Percentiles rank a stretch among this genome's conserved stretches.
phyloP scores from a whole-genome alignment of 1,140 invertebrate species.

The Conus betulinus region DNA sequence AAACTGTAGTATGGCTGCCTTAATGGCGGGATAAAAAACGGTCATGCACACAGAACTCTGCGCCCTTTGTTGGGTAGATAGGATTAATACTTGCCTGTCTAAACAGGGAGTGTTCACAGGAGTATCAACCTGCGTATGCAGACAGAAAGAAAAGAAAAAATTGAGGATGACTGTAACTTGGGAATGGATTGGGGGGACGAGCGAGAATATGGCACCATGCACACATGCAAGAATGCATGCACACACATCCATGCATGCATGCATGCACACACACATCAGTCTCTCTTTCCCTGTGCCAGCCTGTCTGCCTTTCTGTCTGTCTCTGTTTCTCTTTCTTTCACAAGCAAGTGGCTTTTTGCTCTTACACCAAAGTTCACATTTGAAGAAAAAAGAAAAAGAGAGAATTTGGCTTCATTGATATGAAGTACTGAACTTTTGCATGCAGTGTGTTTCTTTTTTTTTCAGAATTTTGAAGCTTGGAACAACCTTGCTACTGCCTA shows the following conservation, averaged over 20 bases:
- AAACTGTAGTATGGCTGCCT: too few relatives aligned
- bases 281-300: too few relatives aligned
- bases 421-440: neutral
- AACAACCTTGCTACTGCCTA: constrained; percentile 97
- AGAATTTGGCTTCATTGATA: neutral
- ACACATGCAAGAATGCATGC: neutral
- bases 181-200: neutral
- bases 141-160: too few relatives aligned
- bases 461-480: constrained; percentile 94
- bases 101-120: too few relatives aligned
- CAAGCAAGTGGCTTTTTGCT: neutral
- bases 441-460: constrained; percentile 10
- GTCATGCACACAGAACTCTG: too few relatives aligned
- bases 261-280: neutral
- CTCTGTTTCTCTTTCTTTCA: neutral
- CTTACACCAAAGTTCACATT: neutral
- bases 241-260: neutral
- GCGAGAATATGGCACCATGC: neutral
- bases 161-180: too few relatives aligned
- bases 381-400: neutral
- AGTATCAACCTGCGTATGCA: too few relatives aligned
- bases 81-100: too few relatives aligned
- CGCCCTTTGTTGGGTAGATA: too few relatives aligned
- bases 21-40: too few relatives aligned
- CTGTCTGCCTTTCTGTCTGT: too few relatives aligned